Evolutionary conservation across 2,113 vertebrate species (phyloP).

Genomic region (Lampris megalopsis): DNA sequence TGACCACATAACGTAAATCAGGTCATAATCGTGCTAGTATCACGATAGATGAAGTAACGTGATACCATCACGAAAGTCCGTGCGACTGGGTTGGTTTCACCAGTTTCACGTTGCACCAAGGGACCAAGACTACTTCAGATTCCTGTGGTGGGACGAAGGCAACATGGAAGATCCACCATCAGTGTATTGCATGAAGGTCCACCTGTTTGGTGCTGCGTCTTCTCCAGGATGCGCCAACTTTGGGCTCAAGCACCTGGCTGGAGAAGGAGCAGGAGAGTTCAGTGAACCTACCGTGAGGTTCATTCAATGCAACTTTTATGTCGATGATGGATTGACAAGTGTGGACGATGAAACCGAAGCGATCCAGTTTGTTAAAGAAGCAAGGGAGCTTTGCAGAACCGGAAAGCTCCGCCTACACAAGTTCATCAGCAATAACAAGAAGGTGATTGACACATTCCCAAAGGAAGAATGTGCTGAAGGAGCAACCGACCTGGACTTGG

Average conservation of each 20-base stretch:
- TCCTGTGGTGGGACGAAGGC: slow-evolving; percentile 26
- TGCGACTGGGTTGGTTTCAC: no score
- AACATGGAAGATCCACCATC: no score
- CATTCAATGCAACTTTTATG: slow-evolving; percentile 13
- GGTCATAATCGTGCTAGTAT: no score
- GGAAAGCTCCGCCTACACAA: slow-evolving; percentile 2
- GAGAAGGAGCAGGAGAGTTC: slow-evolving; percentile 10
- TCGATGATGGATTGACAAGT: slow-evolving; percentile 15
- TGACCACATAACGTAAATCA: no score
- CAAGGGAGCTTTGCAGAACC: slow-evolving; percentile 6
- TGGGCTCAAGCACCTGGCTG: no score
- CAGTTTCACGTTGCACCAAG: no score
- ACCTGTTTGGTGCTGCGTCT: slow-evolving; percentile 17
- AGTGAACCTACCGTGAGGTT: slow-evolving; percentile 15
- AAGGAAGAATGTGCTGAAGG: no score
- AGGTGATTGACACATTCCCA: background rate
- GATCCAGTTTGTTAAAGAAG: background rate
- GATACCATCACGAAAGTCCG: no score
- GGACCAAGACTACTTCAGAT: no score
- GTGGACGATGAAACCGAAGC: background rate
- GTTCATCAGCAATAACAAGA: slow-evolving; percentile 13
- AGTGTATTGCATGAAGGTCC: no score
- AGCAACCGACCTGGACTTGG: background rate
- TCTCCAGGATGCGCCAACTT: slow-evolving; percentile 16
- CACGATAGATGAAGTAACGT: no score